Percentiles rank a stretch among this genome's conserved stretches.
Evolutionary conservation across 2,797 vertebrate genomes (phyloP).

Genomic region (Etheostoma perlongum): DNA sequence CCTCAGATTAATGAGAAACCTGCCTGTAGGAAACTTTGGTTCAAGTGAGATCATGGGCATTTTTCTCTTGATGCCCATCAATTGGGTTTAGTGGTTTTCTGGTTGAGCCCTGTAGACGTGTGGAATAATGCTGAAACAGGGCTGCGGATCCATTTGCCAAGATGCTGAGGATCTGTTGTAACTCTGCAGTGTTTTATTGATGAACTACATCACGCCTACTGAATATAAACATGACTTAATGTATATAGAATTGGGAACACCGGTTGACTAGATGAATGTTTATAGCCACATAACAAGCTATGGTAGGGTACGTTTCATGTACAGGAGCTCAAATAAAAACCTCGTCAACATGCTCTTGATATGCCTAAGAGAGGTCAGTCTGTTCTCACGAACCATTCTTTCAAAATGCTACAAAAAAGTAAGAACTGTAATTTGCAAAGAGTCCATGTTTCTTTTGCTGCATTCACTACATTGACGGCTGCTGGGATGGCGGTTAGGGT

Average conservation of each 20-base stretch:
- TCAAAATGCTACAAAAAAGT: too few relatives aligned
- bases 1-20: conserved; percentile 77
- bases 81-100: conserved; percentile 77
- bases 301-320: conserved; percentile 8
- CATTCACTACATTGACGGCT: too few relatives aligned
- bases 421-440: too few relatives aligned
- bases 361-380: conserved; percentile 40
- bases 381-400: too few relatives aligned
- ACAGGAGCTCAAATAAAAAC: conserved; percentile 49
- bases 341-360: conserved; percentile 43
- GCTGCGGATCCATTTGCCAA: conserved; percentile 38
- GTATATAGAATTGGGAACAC: conserved; percentile 20
- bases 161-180: conserved; percentile 38
- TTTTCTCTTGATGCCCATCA: conserved; percentile 81
- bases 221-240: conserved; percentile 23
- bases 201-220: conserved; percentile 35
- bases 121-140: conserved; percentile 64
- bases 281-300: conserved; percentile 17
- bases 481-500: too few relatives aligned
- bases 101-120: conserved; percentile 49
- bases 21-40: conserved; percentile 83
- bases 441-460: too few relatives aligned
- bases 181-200: conserved; percentile 33
- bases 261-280: conserved; percentile 16
- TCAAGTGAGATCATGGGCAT: conserved; percentile 85